These are phyloP conservation scores for Gymnobelideus leadbeateri DNA, from an alignment of 2,113 vertebrate genomes.

Conservation along the genomic window DNA sequence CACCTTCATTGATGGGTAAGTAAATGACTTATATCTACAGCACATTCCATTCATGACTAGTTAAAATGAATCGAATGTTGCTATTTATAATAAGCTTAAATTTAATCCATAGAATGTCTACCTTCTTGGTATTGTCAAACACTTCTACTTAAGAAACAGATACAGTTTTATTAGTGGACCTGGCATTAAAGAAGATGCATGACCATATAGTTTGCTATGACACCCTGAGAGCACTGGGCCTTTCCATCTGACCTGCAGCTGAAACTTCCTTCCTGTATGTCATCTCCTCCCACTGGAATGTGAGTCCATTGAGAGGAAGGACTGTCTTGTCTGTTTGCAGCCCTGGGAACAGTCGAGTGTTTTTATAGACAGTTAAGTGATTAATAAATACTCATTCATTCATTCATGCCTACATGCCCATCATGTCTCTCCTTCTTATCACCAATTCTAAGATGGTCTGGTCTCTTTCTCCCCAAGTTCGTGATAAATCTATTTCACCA, in stretches of 20 bases:
- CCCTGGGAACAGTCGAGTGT: background rate
- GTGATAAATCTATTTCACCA: background rate
- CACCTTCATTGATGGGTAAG: slow-evolving; percentile 6
- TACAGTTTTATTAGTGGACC: background rate
- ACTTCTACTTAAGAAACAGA: background rate
- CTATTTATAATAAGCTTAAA: background rate
- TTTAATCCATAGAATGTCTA: background rate
- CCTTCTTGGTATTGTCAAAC: background rate
- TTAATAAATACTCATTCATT: background rate
- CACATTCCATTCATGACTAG: background rate
- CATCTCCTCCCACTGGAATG: background rate
- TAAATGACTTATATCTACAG: background rate
- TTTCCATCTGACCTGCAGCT: background rate
- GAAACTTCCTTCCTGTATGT: background rate
- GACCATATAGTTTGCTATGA: background rate
- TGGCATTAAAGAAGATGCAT: background rate
- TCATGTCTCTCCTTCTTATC: background rate
- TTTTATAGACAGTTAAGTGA: background rate
- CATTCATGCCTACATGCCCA: background rate
- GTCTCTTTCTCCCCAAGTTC: background rate
- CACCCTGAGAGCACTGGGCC: background rate
- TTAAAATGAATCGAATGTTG: background rate
- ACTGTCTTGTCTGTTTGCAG: background rate
- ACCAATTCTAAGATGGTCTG: background rate
- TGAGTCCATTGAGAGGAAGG: background rate